Conservation (phyloP, 1,140 invertebrate species). For the Drosophila eugracilis region DNA sequence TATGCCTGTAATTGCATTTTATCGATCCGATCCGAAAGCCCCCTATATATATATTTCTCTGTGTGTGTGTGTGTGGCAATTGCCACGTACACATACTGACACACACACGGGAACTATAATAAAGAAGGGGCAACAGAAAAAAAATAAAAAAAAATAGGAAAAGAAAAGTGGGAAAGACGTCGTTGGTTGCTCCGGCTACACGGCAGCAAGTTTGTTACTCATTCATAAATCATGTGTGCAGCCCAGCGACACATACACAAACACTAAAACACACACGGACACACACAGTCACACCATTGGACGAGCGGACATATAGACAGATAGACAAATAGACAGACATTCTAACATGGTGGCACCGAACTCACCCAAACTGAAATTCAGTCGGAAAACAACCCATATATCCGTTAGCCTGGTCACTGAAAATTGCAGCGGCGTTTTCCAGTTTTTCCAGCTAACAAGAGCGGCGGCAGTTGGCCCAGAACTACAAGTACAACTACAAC, state of each 20-base stretch:
- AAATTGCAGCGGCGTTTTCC: slow-evolving; percentile 72
- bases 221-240: slow-evolving; percentile 83
- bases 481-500: slow-evolving; percentile 53
- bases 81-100: slow-evolving; percentile 59
- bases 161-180: slow-evolving; percentile 71
- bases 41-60: slow-evolving; percentile 12
- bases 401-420: slow-evolving; percentile 67
- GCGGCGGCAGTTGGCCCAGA: slow-evolving; percentile 65
- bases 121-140: slow-evolving; percentile 58
- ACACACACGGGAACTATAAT: slow-evolving; percentile 60
- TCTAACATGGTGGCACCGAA: slow-evolving; percentile 13
- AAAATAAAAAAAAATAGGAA: slow-evolving; percentile 38
- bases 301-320: slow-evolving; percentile 45
- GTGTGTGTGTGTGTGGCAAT: slow-evolving; percentile 70
- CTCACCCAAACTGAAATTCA: neutral
- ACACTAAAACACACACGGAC: no score
- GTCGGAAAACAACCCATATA: neutral
- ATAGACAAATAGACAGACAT: slow-evolving; percentile 43
- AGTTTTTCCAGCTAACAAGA: slow-evolving; percentile 57
- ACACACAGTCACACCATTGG: slow-evolving; percentile 25
- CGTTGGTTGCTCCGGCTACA: slow-evolving; percentile 71
- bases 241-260: slow-evolving; percentile 44
- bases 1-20: slow-evolving; percentile 83
- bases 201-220: slow-evolving; percentile 82
- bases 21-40: slow-evolving; percentile 73